These are phyloP conservation scores for Calidris pugnax DNA, from an alignment of 2,113 vertebrate genomes.

Conservation along the genomic window DNA sequence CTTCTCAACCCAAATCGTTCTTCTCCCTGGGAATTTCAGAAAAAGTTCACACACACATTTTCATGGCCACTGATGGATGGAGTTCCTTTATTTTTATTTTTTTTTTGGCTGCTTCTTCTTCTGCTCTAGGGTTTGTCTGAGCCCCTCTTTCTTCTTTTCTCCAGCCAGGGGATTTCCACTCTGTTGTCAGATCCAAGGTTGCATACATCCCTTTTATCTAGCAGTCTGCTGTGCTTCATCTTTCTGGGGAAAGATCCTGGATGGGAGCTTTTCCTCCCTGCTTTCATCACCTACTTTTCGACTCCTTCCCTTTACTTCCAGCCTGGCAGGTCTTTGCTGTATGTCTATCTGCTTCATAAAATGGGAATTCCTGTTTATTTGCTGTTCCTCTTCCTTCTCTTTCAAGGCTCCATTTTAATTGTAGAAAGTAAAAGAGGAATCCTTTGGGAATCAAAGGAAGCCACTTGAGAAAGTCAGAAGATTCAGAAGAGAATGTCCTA, in stretches of 20 bases:
- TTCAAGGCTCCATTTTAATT: background rate
- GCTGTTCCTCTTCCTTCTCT: background rate
- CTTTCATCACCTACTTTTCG: background rate
- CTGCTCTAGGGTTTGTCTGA: conserved; percentile 8
- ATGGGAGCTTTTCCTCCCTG: background rate
- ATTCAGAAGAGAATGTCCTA: background rate
- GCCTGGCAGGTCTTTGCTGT: background rate
- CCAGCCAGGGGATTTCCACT: conserved; percentile 44
- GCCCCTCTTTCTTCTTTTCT: conserved; percentile 13
- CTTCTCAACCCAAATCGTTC: background rate
- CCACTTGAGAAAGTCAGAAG: background rate
- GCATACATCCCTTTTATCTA: background rate
- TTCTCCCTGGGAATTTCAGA: conserved; percentile 16
- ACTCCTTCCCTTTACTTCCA: background rate
- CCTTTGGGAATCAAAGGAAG: background rate
- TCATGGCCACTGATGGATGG: background rate
- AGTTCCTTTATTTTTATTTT: background rate
- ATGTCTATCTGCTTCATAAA: background rate
- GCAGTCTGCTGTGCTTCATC: background rate
- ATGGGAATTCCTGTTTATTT: background rate
- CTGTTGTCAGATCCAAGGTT: background rate
- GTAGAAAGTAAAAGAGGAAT: background rate
- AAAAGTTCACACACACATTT: background rate
- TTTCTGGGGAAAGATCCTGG: background rate
- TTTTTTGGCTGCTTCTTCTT: background rate